These are phyloP conservation scores for Ptychobarbus kaznakovi DNA, from an alignment of 2,797 vertebrate species.

Conservation along the genomic window DNA sequence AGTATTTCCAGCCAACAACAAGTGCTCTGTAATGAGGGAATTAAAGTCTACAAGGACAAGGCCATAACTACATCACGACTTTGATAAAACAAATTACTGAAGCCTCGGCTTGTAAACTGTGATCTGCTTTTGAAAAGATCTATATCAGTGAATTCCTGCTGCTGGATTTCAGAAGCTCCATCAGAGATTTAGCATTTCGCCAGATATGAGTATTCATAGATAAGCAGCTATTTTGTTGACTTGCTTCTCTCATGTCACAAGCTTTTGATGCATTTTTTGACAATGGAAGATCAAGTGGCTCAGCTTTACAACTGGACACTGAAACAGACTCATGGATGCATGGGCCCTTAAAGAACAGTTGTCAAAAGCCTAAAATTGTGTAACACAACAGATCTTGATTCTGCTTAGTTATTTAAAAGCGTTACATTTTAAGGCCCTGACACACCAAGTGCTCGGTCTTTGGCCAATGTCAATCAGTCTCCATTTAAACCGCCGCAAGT, in stretches of 20 bases:
- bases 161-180: constrained; percentile 5
- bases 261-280: constrained; percentile 16
- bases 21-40: constrained; percentile 22
- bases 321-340: neutral
- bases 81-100: constrained; percentile 29
- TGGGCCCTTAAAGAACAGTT: neutral
- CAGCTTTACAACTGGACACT: constrained; percentile 8
- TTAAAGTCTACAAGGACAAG: neutral
- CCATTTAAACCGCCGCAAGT: too few species aligned
- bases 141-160: constrained; percentile 11
- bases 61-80: neutral
- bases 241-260: neutral
- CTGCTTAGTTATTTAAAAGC: neutral
- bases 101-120: constrained; percentile 26
- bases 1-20: neutral
- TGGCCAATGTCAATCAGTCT: too few species aligned
- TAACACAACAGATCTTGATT: neutral
- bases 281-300: neutral
- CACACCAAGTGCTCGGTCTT: neutral
- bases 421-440: neutral
- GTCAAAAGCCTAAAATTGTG: neutral
- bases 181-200: constrained; percentile 20
- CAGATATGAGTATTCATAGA: constrained; percentile 31
- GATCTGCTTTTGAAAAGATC: constrained; percentile 25
- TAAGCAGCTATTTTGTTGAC: constrained; percentile 42